Conservation (phyloP, 2,888 invertebrate species). For the Nipponacmea schrenckii region DNA sequence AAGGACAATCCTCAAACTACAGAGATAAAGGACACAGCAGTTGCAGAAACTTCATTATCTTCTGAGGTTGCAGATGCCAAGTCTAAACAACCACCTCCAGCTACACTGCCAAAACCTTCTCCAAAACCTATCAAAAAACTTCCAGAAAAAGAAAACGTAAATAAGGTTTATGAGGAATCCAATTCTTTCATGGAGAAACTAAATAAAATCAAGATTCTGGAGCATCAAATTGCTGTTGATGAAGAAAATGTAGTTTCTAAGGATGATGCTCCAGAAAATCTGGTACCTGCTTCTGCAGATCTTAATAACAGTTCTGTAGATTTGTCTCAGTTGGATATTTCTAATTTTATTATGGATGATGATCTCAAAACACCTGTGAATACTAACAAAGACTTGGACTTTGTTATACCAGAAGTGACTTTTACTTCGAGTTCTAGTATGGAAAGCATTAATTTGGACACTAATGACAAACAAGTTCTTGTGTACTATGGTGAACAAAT, state of each 20-base stretch:
- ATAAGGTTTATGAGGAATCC: background rate
- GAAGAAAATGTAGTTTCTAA: background rate
- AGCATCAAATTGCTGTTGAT: background rate
- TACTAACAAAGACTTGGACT: constrained; percentile 11
- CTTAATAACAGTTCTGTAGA: constrained; percentile 7
- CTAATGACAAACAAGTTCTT: constrained; percentile 85
- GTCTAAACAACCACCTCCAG: constrained; percentile 9
- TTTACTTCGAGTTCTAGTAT: background rate
- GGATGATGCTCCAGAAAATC: background rate
- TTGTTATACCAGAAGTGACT: constrained; percentile 8
- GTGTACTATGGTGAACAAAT: constrained; percentile 89
- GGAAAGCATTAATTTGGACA: constrained; percentile 64
- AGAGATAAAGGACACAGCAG: background rate
- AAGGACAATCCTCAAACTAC: constrained; percentile 24
- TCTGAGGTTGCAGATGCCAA: constrained; percentile 5
- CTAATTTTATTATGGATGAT: constrained; percentile 14
- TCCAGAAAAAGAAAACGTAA: background rate
- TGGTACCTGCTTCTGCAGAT: background rate
- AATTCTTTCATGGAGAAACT: background rate
- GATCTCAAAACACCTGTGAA: constrained; percentile 24
- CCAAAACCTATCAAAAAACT: background rate
- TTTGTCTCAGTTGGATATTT: constrained; percentile 9
- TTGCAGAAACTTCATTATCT: too few relatives aligned
- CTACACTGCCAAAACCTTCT: background rate
- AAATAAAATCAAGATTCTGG: background rate